Percentiles rank a stretch among this genome's conserved stretches.
Evolutionary conservation across 2,888 invertebrate species (phyloP).

Genomic region (Drosophila kambysellisi): DNA sequence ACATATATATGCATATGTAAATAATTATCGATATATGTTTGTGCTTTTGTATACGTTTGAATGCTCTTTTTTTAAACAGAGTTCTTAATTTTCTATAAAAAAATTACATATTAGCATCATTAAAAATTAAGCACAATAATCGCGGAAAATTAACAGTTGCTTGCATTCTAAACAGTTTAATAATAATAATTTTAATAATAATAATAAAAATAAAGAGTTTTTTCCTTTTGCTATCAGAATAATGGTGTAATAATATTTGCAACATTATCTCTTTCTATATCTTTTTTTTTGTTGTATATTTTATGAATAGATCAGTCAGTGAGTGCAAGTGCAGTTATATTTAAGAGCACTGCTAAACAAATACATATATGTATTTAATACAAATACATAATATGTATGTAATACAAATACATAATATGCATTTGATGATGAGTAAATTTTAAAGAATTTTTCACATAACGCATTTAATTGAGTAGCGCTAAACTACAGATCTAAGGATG

Average conservation of each 20-base stretch:
- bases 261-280: background rate
- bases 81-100: background rate
- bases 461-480: conserved; percentile 8
- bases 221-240: conserved; percentile 17
- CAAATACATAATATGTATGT: background rate
- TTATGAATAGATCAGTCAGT: conserved; percentile 57
- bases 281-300: background rate
- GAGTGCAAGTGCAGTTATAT: conserved; percentile 13
- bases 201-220: background rate
- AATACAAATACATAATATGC: background rate
- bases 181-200: background rate
- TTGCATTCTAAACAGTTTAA: conserved; percentile 1
- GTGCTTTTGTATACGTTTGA: background rate
- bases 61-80: background rate
- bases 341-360: conserved; percentile 30
- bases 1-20: background rate
- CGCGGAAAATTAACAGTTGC: conserved; percentile 11
- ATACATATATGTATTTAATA: background rate
- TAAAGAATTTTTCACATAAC: background rate
- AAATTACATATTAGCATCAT: conserved; percentile 3
- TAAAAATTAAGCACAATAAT: conserved; percentile 4
- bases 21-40: background rate
- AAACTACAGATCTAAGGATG: conserved; percentile 4
- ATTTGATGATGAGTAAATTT: background rate
- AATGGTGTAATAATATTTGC: conserved; percentile 20